A percentile compares a stretch with the other conserved stretches of the same genome.
These are phyloP conservation scores for Heteropelma amictum DNA, from an alignment of 2,888 invertebrate species.

Conservation along the genomic window DNA sequence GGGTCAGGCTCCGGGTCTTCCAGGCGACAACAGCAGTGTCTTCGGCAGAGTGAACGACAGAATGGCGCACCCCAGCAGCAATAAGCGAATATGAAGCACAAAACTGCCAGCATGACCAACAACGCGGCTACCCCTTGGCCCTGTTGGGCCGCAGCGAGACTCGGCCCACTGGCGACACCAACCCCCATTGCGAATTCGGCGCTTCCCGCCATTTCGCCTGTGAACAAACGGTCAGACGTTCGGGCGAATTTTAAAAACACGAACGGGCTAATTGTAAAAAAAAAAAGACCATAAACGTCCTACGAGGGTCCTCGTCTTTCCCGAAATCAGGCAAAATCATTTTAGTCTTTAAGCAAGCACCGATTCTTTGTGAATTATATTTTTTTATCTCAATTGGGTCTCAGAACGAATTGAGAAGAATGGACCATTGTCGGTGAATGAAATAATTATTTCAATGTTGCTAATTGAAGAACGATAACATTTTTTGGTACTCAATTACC, in stretches of 20 bases:
- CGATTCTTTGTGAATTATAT: too few relatives aligned
- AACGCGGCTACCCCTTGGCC: slow-evolving; percentile 79
- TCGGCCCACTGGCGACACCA: slow-evolving; percentile 70
- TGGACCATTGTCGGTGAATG: too few relatives aligned
- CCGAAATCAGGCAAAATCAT: too few relatives aligned
- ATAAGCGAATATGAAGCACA: slow-evolving; percentile 80
- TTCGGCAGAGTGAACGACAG: slow-evolving; percentile 78
- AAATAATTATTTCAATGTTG: too few relatives aligned
- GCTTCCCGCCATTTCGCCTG: slow-evolving; percentile 59
- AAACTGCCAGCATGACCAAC: slow-evolving; percentile 80
- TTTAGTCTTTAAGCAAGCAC: too few relatives aligned
- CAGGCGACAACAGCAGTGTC: slow-evolving; percentile 77
- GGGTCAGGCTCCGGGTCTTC: slow-evolving; percentile 76
- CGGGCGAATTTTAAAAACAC: neutral
- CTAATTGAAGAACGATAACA: too few relatives aligned
- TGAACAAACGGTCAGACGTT: neutral
- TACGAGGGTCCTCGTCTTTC: too few relatives aligned
- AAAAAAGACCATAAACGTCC: neutral
- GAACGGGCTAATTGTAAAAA: neutral
- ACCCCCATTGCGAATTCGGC: slow-evolving; percentile 65
- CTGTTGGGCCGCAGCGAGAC: slow-evolving; percentile 72
- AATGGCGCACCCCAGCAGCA: slow-evolving; percentile 82
- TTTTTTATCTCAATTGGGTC: too few relatives aligned
- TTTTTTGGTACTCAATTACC: too few relatives aligned
- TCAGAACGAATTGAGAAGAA: too few relatives aligned